These are phyloP conservation scores for Tiphia femorata DNA, from an alignment of 2,888 invertebrate species.

Conservation along the genomic window DNA sequence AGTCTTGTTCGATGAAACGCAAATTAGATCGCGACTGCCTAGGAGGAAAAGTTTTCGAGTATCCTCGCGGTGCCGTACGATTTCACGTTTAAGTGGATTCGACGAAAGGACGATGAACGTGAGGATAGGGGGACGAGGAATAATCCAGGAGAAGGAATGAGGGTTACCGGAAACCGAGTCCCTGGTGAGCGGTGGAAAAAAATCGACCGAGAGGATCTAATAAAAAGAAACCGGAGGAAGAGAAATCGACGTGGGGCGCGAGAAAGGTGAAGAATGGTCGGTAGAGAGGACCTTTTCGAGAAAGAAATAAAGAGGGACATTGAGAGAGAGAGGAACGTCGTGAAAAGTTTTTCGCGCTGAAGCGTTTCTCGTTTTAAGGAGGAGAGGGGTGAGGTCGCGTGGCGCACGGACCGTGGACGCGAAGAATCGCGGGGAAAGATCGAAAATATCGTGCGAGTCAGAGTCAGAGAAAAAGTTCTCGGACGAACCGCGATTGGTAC, in stretches of 20 bases:
- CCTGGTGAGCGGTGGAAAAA: background rate
- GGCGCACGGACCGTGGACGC: background rate
- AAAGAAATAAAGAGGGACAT: slow-evolving; percentile 3
- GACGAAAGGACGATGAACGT: background rate
- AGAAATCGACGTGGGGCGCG: background rate
- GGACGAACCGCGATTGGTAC: no score
- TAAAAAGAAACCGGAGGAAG: background rate
- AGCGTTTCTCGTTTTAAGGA: background rate
- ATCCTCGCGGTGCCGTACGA: slow-evolving; percentile 4
- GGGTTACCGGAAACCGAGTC: slow-evolving; percentile 12
- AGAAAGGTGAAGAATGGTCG: background rate
- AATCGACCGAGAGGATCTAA: no score
- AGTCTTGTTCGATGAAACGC: slow-evolving; percentile 29
- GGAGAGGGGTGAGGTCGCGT: no score
- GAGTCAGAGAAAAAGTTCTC: no score
- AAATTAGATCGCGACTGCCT: slow-evolving; percentile 36
- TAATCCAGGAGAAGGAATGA: background rate
- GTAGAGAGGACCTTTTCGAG: background rate
- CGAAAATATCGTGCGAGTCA: no score
- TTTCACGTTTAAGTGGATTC: slow-evolving; percentile 14
- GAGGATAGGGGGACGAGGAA: no score
- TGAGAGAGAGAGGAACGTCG: slow-evolving; percentile 8
- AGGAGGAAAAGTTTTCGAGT: slow-evolving; percentile 29
- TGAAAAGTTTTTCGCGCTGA: slow-evolving; percentile 16
- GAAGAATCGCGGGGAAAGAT: background rate